These are phyloP conservation scores for Corythoichthys haematopterus DNA, from an alignment of 2,113 vertebrate species.

Conservation along the genomic window DNA sequence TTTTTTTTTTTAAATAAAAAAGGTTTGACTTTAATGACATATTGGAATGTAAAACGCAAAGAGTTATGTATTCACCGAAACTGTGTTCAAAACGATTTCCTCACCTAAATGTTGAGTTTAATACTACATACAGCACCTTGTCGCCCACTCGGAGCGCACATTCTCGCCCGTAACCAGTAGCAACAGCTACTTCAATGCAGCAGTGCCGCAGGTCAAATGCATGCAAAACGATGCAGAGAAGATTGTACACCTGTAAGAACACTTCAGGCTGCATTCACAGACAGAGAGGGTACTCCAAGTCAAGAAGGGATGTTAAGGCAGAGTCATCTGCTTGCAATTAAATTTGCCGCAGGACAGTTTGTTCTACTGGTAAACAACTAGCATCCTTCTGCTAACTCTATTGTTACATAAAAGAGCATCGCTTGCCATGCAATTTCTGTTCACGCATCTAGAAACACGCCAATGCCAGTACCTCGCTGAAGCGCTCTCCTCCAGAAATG, in stretches of 20 bases:
- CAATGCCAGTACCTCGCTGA: conserved; percentile 74
- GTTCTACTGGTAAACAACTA: conserved; percentile 37
- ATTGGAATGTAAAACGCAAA: background rate
- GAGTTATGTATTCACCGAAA: conserved; percentile 5
- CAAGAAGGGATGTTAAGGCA: conserved; percentile 14
- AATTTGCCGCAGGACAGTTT: conserved; percentile 36
- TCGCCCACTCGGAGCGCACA: conserved; percentile 42
- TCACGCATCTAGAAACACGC: conserved; percentile 39
- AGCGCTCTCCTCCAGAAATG: conserved; percentile 74
- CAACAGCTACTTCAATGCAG: conserved; percentile 52
- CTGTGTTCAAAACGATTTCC: conserved; percentile 9
- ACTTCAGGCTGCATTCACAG: conserved; percentile 11
- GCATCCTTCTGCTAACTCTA: conserved; percentile 40
- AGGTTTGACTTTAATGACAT: too few relatives aligned
- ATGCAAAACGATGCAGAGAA: conserved; percentile 15
- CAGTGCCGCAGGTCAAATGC: conserved; percentile 34
- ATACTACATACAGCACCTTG: conserved; percentile 34
- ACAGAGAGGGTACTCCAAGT: conserved; percentile 20
- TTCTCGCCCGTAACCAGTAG: conserved; percentile 57
- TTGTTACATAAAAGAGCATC: conserved; percentile 45
- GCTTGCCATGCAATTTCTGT: conserved; percentile 48
- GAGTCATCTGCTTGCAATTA: conserved; percentile 28
- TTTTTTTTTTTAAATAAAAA: too few relatives aligned
- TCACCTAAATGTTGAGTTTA: conserved; percentile 46
- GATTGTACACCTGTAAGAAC: conserved; percentile 20